phyloP scores from a whole-genome alignment of 2,888 invertebrate species.

The Steinernema hermaphroditum region DNA sequence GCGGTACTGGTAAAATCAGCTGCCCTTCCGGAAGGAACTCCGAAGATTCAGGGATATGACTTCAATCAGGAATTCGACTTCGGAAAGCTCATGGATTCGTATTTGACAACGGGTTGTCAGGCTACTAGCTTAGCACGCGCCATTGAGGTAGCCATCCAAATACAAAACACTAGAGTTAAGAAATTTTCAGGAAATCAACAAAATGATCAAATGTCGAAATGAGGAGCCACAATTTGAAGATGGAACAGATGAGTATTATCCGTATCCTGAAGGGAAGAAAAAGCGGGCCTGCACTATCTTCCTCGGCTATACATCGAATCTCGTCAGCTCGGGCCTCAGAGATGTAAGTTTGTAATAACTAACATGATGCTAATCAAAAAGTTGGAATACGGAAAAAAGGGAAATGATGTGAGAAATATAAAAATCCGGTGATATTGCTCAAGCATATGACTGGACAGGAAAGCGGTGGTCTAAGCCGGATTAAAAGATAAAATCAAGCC shows the following conservation, averaged over 20 bases:
- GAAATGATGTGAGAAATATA: background rate
- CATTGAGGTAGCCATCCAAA: constrained; percentile 78
- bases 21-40: constrained; percentile 38
- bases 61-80: constrained; percentile 88
- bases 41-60: constrained; percentile 77
- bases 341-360: constrained; percentile 71
- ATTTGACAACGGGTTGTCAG: constrained; percentile 87
- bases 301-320: constrained; percentile 93
- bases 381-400: too few species aligned
- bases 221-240: constrained; percentile 38
- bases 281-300: constrained; percentile 83
- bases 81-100: constrained; percentile 80
- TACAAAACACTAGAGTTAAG: too few species aligned
- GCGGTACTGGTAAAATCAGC: constrained; percentile 58
- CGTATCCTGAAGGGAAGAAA: constrained; percentile 61
- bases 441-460: too few species aligned
- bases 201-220: constrained; percentile 56
- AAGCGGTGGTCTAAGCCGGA: too few species aligned
- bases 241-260: constrained; percentile 48
- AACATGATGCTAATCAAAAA: too few species aligned
- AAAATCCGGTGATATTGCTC: background rate
- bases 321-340: constrained; percentile 89
- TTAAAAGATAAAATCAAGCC: too few species aligned
- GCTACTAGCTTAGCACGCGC: constrained; percentile 91
- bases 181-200: constrained; percentile 54